Conservation (phyloP, 2,113 vertebrate genomes). For the Archocentrus centrarchus region DNA sequence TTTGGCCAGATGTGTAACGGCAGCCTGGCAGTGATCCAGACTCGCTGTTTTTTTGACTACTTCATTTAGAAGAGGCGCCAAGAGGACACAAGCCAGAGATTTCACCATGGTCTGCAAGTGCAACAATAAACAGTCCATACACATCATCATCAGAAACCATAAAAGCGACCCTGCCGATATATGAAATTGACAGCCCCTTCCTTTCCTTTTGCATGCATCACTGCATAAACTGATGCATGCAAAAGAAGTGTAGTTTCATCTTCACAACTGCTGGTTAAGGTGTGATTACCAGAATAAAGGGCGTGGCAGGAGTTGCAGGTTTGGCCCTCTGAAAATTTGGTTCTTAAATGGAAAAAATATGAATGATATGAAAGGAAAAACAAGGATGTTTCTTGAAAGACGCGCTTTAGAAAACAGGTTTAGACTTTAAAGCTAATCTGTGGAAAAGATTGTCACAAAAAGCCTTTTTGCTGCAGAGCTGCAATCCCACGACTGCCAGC, state of each 20-base stretch:
- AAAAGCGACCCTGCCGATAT: neutral
- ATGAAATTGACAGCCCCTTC: neutral
- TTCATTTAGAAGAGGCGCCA: constrained; percentile 83
- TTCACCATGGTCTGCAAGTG: constrained; percentile 84
- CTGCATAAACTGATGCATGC: constrained; percentile 13
- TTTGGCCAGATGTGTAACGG: constrained; percentile 70
- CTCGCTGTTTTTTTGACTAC: constrained; percentile 47
- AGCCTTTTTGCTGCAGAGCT: no score
- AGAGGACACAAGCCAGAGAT: constrained; percentile 89
- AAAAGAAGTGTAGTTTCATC: constrained; percentile 33
- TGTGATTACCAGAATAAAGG: neutral
- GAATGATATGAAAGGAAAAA: no score
- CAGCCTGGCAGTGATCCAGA: constrained; percentile 62
- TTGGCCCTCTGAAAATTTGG: neutral
- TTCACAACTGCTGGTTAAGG: neutral
- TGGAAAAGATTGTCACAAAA: neutral
- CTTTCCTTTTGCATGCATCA: constrained; percentile 6
- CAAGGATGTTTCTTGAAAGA: no score
- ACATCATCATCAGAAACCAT: no score
- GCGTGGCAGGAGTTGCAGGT: neutral
- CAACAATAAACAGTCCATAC: neutral
- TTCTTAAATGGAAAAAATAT: no score
- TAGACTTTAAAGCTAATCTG: neutral
- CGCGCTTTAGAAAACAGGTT: no score
- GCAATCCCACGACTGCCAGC: no score